Conservation (phyloP, 2,113 vertebrate species). For the Urocynchramus pylzowi region DNA sequence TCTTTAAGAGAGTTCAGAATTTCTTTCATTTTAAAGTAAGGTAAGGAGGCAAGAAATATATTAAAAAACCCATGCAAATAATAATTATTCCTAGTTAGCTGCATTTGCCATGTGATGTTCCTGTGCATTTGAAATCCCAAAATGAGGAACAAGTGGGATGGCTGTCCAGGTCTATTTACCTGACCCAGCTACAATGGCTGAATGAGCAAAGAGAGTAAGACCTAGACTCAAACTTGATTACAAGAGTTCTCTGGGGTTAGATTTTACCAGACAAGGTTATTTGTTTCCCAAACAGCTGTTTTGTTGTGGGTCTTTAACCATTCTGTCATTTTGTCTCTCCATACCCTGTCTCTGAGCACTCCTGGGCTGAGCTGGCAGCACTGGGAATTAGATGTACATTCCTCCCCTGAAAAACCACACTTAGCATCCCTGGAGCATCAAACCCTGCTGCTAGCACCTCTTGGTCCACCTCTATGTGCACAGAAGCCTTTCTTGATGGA, state of each 20-base stretch:
- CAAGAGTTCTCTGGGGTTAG: background rate
- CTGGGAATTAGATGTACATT: background rate
- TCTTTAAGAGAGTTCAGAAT: background rate
- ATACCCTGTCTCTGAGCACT: fast-evolving
- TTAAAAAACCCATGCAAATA: background rate
- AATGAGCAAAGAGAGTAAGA: background rate
- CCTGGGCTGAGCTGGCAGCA: background rate
- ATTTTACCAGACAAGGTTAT: background rate
- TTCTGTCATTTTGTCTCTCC: background rate
- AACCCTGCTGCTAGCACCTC: background rate
- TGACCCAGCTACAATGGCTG: background rate
- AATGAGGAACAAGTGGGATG: background rate
- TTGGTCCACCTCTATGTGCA: background rate
- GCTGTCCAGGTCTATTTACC: background rate
- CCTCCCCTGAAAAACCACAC: background rate
- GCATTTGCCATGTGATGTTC: background rate
- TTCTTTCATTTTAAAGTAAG: background rate
- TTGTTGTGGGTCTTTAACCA: background rate
- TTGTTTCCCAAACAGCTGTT: background rate
- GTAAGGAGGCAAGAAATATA: background rate
- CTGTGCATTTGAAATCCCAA: background rate
- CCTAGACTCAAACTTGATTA: background rate
- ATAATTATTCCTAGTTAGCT: background rate
- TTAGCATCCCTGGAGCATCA: background rate
- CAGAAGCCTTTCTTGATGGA: background rate